Evolutionary conservation across 92 coral and sea anemone species (phyloP).

Genomic region (Meandrina meandrites): DNA sequence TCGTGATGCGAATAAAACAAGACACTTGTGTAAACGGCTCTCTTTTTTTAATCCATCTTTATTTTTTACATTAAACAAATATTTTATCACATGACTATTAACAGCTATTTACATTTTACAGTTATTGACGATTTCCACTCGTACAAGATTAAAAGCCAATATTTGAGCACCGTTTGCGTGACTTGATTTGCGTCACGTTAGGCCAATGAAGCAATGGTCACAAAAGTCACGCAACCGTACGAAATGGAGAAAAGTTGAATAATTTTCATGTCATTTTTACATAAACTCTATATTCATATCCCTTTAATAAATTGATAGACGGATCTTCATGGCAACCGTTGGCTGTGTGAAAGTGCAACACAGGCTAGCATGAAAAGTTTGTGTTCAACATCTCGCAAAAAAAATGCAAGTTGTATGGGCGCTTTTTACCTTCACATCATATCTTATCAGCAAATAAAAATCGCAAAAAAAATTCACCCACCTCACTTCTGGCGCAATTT

Average conservation of each 20-base stretch:
- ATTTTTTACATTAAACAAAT: background rate
- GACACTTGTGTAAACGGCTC: background rate
- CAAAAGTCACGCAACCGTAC: background rate
- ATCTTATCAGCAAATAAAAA: background rate
- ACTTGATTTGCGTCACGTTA: background rate
- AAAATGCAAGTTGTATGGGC: background rate
- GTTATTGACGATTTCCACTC: background rate
- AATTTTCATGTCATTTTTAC: background rate
- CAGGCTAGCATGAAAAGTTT: too few relatives aligned
- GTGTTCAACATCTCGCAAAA: background rate
- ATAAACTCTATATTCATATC: background rate
- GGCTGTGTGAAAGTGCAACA: too few relatives aligned
- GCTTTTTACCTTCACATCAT: background rate
- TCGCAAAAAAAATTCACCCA: background rate
- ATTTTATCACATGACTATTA: background rate
- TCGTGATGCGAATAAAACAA: background rate
- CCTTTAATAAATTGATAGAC: background rate
- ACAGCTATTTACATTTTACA: background rate
- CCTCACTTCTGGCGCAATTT: background rate
- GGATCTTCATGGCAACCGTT: background rate
- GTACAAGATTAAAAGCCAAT: background rate
- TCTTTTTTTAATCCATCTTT: background rate
- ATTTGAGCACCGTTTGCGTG: background rate
- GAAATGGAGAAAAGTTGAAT: too few relatives aligned
- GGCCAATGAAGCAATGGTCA: background rate